phyloP scores from a whole-genome alignment of 2,113 vertebrate genomes.

The Passer domesticus region DNA sequence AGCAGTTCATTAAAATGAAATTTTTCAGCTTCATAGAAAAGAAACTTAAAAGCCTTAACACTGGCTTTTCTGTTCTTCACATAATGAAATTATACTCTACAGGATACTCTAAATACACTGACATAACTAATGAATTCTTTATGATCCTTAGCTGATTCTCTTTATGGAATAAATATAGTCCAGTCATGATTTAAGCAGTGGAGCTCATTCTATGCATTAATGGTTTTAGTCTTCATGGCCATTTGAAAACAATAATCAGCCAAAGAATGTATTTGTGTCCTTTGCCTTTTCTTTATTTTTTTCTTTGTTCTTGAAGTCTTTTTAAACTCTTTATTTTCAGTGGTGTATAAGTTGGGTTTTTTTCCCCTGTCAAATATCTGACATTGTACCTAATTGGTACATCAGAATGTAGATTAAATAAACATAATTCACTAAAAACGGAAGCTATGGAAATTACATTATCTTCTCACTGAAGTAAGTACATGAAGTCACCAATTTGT shows the following conservation, averaged over 20 bases:
- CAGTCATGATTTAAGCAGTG: neutral
- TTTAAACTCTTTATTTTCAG: neutral
- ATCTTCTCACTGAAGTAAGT: neutral
- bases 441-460: neutral
- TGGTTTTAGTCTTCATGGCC: neutral
- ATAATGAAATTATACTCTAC: neutral
- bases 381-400: neutral
- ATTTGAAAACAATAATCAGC: neutral
- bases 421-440: neutral
- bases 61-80: neutral
- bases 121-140: neutral
- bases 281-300: neutral
- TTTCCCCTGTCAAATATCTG: neutral
- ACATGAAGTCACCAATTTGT: neutral
- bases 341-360: neutral
- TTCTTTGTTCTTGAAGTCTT: neutral
- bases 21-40: neutral
- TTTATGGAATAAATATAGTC: neutral
- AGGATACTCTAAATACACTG: neutral
- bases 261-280: neutral
- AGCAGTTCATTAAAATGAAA: neutral
- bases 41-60: neutral
- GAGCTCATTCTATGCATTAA: neutral
- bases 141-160: neutral
- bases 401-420: neutral